Conservation (phyloP, 2,113 vertebrate species). For the Tylochromis polylepis region DNA sequence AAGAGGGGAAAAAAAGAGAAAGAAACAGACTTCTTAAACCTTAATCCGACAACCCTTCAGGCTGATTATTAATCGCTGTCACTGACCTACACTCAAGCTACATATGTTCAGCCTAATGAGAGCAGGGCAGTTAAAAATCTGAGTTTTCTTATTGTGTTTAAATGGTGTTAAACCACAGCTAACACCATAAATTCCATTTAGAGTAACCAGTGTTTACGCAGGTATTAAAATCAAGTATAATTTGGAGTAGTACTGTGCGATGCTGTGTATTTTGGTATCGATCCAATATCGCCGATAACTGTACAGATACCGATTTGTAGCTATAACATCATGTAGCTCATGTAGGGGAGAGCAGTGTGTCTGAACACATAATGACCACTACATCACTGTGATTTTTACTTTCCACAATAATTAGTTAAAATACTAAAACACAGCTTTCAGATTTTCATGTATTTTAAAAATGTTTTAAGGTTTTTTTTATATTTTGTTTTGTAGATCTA, state of each 20-base stretch:
- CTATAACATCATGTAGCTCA: background rate
- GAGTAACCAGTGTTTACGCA: background rate
- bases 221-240: background rate
- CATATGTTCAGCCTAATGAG: background rate
- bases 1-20: background rate
- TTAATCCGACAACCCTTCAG: background rate
- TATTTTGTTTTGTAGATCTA: background rate
- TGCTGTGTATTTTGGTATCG: background rate
- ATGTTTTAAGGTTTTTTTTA: fast-evolving
- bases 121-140: background rate
- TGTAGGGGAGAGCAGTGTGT: background rate
- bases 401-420: background rate
- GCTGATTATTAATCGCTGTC: background rate
- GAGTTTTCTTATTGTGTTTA: background rate
- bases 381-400: background rate
- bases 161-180: background rate
- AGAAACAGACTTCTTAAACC: background rate
- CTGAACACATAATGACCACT: background rate
- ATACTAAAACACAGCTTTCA: background rate
- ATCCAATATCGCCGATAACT: background rate
- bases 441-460: background rate
- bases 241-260: background rate
- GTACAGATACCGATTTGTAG: background rate
- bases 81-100: background rate
- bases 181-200: background rate